Conservation (phyloP, 2,113 vertebrate genomes). For the Sapajus apella region DNA sequence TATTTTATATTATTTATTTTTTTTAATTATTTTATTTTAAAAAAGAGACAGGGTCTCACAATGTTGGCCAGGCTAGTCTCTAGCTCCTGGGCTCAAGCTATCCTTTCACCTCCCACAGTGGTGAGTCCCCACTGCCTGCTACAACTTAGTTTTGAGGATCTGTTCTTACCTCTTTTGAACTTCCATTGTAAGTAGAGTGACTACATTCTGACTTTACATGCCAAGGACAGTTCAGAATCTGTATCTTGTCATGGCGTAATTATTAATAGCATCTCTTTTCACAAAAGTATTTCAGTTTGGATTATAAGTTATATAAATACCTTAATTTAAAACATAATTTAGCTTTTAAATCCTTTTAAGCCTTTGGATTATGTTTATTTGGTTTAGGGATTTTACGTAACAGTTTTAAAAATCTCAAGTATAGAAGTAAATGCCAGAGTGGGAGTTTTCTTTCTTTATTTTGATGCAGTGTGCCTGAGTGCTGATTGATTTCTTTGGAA, state of each 20-base stretch:
- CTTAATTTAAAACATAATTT: constrained; percentile 38
- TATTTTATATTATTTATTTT: too few relatives aligned
- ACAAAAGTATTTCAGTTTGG: not conserved
- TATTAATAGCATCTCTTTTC: not conserved
- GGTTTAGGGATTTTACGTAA: constrained; percentile 19
- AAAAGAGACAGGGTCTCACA: too few relatives aligned
- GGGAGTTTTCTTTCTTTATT: not conserved
- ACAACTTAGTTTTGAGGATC: not conserved
- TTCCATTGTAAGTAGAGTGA: not conserved
- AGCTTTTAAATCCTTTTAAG: not conserved
- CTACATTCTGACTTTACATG: not conserved
- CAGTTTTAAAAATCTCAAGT: not conserved
- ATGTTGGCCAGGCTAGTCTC: too few relatives aligned
- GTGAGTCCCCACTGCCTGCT: too few relatives aligned
- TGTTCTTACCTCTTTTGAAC: not conserved
- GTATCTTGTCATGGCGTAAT: not conserved
- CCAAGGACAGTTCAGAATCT: not conserved
- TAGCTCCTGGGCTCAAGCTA: too few relatives aligned
- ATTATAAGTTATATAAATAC: not conserved
- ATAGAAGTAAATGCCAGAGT: not conserved
- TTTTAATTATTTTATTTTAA: too few relatives aligned
- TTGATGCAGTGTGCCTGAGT: not conserved
- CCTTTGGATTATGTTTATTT: constrained; percentile 5
- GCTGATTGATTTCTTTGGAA: constrained; percentile 4
- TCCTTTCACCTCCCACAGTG: too few relatives aligned